Evolutionary conservation across 2,888 invertebrate species (phyloP).

Genomic region (Ophioninae sp.): DNA sequence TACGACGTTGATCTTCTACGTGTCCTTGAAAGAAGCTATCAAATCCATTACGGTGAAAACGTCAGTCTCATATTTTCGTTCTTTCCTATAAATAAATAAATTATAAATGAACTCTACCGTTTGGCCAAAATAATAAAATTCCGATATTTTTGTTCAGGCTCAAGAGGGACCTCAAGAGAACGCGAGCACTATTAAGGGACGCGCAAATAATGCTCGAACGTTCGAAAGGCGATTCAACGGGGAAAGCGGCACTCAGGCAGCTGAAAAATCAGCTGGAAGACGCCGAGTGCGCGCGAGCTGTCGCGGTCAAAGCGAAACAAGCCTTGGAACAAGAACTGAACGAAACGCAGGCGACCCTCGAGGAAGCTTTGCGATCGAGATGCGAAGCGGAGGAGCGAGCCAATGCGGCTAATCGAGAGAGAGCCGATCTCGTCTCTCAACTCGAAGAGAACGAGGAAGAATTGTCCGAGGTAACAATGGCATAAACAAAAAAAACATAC

Average conservation of each 20-base stretch:
- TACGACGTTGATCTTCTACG: no score
- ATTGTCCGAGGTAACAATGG: slow-evolving; percentile 86
- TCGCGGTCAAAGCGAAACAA: slow-evolving; percentile 93
- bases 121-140: background rate
- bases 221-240: slow-evolving; percentile 92
- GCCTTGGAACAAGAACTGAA: slow-evolving; percentile 92
- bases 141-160: slow-evolving; percentile 82
- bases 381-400: slow-evolving; percentile 92
- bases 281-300: slow-evolving; percentile 91
- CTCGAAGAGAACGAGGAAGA: slow-evolving; percentile 97
- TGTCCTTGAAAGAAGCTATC: no score
- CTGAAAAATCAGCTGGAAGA: slow-evolving; percentile 90
- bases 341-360: slow-evolving; percentile 91
- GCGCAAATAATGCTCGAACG: slow-evolving; percentile 96
- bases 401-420: slow-evolving; percentile 88
- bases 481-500: slow-evolving; percentile 2
- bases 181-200: slow-evolving; percentile 94
- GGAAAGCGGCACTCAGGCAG: slow-evolving; percentile 84
- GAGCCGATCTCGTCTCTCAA: slow-evolving; percentile 90
- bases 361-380: slow-evolving; percentile 89
- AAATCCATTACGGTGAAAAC: no score
- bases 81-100: background rate
- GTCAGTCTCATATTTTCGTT: background rate
- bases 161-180: slow-evolving; percentile 93
- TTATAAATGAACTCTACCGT: no score